Conservation (phyloP, 2,113 vertebrate species). For the Paracanthobrama guichenoti region DNA sequence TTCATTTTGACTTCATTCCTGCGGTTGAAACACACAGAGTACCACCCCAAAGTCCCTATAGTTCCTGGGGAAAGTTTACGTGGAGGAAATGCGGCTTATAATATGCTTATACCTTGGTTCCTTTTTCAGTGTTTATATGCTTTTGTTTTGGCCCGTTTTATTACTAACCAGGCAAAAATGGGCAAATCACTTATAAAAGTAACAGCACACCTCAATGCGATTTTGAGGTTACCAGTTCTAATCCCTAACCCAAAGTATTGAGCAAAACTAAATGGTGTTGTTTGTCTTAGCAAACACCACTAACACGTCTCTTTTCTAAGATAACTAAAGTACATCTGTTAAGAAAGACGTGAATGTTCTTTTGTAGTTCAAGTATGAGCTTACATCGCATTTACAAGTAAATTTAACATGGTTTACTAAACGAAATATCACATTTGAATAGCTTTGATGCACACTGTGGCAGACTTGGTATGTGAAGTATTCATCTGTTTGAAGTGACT, state of each 20-base stretch:
- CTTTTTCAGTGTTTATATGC: not conserved
- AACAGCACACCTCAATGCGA: not conserved
- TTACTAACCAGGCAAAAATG: not conserved
- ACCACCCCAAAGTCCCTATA: too few relatives aligned
- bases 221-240: not conserved
- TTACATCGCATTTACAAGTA: not conserved
- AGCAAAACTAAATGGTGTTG: not conserved
- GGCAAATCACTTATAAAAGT: not conserved
- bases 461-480: constrained; percentile 4
- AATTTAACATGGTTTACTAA: not conserved
- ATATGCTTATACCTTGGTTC: not conserved
- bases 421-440: constrained; percentile 9
- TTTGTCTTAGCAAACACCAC: too few relatives aligned
- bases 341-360: too few relatives aligned
- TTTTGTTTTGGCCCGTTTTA: not conserved
- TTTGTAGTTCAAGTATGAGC: not conserved
- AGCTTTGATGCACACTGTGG: constrained; percentile 22
- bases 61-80: too few relatives aligned
- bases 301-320: not conserved
- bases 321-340: not conserved
- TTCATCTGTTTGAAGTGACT: constrained; percentile 34
- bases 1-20: too few relatives aligned
- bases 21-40: too few relatives aligned
- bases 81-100: too few relatives aligned
- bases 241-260: not conserved